Evolutionary conservation across 2,888 invertebrate species (phyloP).

Genomic region (Brachyptera risi): DNA sequence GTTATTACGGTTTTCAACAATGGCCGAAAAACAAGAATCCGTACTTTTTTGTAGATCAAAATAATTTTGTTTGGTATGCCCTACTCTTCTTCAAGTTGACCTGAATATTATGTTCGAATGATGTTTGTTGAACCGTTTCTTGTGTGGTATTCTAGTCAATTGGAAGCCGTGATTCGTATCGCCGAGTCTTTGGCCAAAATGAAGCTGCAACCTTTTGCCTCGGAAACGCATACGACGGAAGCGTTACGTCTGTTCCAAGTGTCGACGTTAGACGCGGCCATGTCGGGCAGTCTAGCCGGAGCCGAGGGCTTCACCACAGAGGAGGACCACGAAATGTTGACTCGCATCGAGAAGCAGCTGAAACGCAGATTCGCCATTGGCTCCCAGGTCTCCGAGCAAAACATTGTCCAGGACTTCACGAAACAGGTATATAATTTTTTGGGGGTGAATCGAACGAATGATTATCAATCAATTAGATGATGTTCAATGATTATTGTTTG

Average conservation of each 20-base stretch:
- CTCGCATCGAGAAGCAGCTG: constrained; percentile 88
- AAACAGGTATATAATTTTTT: constrained; percentile 43
- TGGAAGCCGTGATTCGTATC: constrained; percentile 94
- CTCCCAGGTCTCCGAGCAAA: constrained; percentile 93
- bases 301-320: constrained; percentile 97
- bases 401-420: constrained; percentile 79
- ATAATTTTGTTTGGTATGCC: too few species aligned
- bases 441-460: too few species aligned
- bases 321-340: constrained; percentile 87
- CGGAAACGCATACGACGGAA: constrained; percentile 89
- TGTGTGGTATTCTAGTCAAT: constrained; percentile 61
- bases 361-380: constrained; percentile 92
- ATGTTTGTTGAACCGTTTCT: too few species aligned
- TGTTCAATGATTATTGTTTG: too few species aligned
- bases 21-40: too few species aligned
- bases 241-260: constrained; percentile 89
- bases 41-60: too few species aligned
- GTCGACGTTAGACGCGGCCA: constrained; percentile 94
- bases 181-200: constrained; percentile 97
- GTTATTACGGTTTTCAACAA: too few species aligned
- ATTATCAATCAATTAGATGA: too few species aligned
- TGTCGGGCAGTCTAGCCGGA: constrained; percentile 85
- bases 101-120: too few species aligned
- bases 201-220: constrained; percentile 88
- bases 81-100: too few species aligned